Percentiles rank a stretch among this genome's conserved stretches.
Conservation (phyloP, 2,888 invertebrate genomes). For the Acheta domesticus region DNA sequence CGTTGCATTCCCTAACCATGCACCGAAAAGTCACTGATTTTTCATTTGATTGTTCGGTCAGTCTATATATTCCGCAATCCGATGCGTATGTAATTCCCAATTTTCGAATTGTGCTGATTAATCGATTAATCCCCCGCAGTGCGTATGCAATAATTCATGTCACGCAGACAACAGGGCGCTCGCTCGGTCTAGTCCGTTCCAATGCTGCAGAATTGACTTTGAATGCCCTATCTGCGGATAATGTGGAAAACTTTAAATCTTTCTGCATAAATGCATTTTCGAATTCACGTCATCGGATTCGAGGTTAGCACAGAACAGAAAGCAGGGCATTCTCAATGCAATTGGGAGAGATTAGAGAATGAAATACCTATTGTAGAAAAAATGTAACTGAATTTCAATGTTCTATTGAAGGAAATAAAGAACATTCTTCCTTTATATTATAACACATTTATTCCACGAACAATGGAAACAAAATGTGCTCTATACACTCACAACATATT, state of each 20-base stretch:
- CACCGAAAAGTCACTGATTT: background rate
- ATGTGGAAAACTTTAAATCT: slow-evolving; percentile 18
- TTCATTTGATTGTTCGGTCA: background rate
- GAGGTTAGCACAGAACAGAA: background rate
- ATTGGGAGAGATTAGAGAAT: too few species aligned
- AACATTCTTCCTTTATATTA: too few species aligned
- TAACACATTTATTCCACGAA: too few species aligned
- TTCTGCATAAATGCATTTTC: slow-evolving; percentile 7
- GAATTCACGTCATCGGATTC: background rate
- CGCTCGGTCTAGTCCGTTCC: background rate
- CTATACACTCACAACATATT: too few species aligned
- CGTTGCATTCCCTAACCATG: background rate
- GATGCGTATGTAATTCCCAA: slow-evolving; percentile 7
- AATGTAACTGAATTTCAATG: too few species aligned
- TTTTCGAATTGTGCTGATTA: slow-evolving; percentile 11
- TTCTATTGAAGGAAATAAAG: too few species aligned
- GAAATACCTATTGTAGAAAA: too few species aligned
- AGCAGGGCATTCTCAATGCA: too few species aligned
- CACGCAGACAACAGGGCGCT: background rate
- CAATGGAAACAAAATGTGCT: too few species aligned
- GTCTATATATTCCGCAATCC: background rate
- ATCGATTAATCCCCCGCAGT: slow-evolving; percentile 18
- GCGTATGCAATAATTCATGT: background rate
- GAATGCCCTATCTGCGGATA: slow-evolving; percentile 3
- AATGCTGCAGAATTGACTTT: background rate